Evolutionary conservation across 2,888 invertebrate species (phyloP), one percentile per base, ranked within the genome.

Genomic region (Acleris holmiana): DNA sequence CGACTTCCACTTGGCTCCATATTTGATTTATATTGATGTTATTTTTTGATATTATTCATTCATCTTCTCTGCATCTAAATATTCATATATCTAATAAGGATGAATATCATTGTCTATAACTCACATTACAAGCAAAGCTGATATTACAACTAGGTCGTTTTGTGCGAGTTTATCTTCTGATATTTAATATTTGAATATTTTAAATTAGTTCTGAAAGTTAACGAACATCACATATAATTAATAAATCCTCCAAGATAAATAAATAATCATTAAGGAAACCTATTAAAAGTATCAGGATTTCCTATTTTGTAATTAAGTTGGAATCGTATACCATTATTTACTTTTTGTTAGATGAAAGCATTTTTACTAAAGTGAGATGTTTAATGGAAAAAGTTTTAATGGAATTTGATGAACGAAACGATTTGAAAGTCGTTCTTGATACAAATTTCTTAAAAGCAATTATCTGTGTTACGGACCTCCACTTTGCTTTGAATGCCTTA

Each of bases 381-480:
- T 87, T 86, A 89, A 91, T 90, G 87, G 88, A 86, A 88, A 89
- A 90, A 91, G 85, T 91, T 91, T 88, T 88, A 90, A 90, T 89
- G 78, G 83, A 81, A 85, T 89, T 87, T 85, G 85, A 89, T 85
- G 83, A 84, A 86, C 82, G 85, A 77, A 86, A 85, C 83, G 71
- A 69, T 71, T 71, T 69, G 64, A 66, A 69, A 69, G 71, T 69
- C 68, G 82, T 76, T 81, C 76, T 79, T 80, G 74, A 82, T 81
- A 84, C 78, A 82, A 84, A 85, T 81, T 83, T 83, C 80, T 80
- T 80, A 77, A 82, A 78, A 78, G 79, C 74, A 79, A 81, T 81
- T 80, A 82, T 77, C 75, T 75, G 72, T 74, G 76, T 76, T 77
- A 76, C 71, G 69, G 72, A 61, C 71, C 71, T 73, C 70, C 71